phyloP scores from a whole-genome alignment of 2,113 vertebrate species.

The Corythaixoides concolor region DNA sequence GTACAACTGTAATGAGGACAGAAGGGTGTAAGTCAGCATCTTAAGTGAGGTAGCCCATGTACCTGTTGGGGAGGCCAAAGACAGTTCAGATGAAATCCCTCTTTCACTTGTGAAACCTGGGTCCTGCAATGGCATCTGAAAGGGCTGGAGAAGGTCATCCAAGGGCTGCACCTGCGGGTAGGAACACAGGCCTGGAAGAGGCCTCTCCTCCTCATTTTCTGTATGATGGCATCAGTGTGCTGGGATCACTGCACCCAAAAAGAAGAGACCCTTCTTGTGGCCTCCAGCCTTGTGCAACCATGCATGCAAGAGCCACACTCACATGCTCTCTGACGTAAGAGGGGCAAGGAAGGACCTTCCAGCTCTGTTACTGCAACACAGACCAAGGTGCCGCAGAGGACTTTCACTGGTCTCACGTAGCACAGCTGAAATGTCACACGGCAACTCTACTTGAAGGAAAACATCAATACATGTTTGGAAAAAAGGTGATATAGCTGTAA shows the following conservation, averaged over 20 bases:
- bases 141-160: not conserved
- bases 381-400: not conserved
- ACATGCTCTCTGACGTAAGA: accelerated
- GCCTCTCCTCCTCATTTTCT: not conserved
- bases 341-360: not conserved
- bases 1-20: not conserved
- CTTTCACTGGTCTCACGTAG: accelerated
- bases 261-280: not conserved
- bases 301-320: not conserved
- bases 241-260: not conserved
- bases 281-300: not conserved
- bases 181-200: not conserved
- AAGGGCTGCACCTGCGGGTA: not conserved
- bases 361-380: not conserved
- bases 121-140: not conserved
- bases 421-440: not conserved
- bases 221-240: not conserved
- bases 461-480: not conserved
- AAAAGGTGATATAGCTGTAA: not conserved
- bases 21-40: not conserved
- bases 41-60: accelerated
- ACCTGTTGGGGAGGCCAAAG: not conserved
- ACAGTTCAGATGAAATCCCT: not conserved
- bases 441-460: not conserved
- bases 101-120: not conserved